Evolutionary conservation across 2,113 vertebrate genomes (phyloP).

Genomic region (Ctenodactylus gundi): DNA sequence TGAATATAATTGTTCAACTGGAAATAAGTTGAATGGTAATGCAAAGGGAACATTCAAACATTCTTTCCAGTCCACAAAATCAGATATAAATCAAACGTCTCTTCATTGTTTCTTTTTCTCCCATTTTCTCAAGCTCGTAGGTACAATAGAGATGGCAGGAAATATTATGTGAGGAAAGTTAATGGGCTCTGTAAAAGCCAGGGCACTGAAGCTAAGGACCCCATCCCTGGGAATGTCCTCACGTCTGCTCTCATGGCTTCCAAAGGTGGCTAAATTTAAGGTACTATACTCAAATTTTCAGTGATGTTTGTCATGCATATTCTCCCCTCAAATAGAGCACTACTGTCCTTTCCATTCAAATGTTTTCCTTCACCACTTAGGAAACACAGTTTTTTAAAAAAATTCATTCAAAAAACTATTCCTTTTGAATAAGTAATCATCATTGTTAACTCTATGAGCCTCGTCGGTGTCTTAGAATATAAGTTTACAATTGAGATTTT

Average conservation of each 20-base stretch:
- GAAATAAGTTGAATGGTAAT: background rate
- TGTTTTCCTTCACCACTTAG: background rate
- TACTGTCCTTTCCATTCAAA: background rate
- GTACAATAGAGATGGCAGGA: background rate
- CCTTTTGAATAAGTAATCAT: background rate
- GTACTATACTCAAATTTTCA: slow-evolving; percentile 4
- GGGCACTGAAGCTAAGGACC: background rate
- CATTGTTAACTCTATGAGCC: background rate
- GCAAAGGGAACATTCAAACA: background rate
- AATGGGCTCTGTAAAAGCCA: background rate
- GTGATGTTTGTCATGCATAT: slow-evolving; percentile 18
- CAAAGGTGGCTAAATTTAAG: background rate
- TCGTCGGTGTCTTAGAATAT: background rate
- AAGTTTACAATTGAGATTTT: background rate
- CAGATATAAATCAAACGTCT: background rate
- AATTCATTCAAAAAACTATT: too few relatives aligned
- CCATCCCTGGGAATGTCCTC: background rate
- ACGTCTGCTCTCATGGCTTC: background rate
- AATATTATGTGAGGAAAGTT: background rate
- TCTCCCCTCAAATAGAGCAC: background rate
- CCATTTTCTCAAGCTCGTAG: background rate
- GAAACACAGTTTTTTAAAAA: background rate
- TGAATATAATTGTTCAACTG: background rate
- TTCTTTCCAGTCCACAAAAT: background rate
- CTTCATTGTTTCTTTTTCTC: background rate